Conservation (phyloP, 92 coral and sea anemone species). For the Pocillopora meandrina region DNA sequence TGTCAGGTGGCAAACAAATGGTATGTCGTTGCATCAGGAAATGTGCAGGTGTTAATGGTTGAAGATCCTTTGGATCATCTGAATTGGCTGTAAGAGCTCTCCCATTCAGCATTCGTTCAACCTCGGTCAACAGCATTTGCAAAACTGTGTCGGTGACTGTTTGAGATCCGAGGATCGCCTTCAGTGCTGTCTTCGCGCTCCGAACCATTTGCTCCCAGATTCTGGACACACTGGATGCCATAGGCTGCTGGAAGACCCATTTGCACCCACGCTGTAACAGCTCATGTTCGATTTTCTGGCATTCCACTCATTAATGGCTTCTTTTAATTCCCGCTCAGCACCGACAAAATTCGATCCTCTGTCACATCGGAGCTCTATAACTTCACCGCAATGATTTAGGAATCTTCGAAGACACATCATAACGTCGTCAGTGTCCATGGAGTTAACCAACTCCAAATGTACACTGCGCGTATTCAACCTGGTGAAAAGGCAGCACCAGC, state of each 20-base stretch:
- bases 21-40: slow-evolving; percentile 54
- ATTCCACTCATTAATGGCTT: too few relatives aligned
- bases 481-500: slow-evolving; percentile 55
- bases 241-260: slow-evolving; percentile 72
- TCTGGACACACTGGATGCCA: slow-evolving; percentile 71
- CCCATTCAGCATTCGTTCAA: slow-evolving; percentile 45
- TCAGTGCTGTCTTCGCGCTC: slow-evolving; percentile 29
- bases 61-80: slow-evolving; percentile 48
- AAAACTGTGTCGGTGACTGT: slow-evolving; percentile 35
- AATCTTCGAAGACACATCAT: too few relatives aligned
- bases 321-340: slow-evolving; percentile 66
- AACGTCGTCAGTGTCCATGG: too few relatives aligned
- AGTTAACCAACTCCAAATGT: too few relatives aligned
- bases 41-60: slow-evolving; percentile 60
- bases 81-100: slow-evolving; percentile 55
- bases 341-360: slow-evolving; percentile 75
- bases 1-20: slow-evolving; percentile 44
- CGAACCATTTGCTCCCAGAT: slow-evolving; percentile 63
- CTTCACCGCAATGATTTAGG: too few relatives aligned
- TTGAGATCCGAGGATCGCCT: slow-evolving; percentile 25
- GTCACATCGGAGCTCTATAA: slow-evolving; percentile 54
- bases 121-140: slow-evolving; percentile 43
- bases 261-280: slow-evolving; percentile 49
- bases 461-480: too few relatives aligned
- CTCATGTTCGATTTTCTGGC: slow-evolving; percentile 54